These are phyloP conservation scores for Kryphioiulus occultus DNA, from an alignment of 2,888 invertebrate genomes.

Conservation along the genomic window DNA sequence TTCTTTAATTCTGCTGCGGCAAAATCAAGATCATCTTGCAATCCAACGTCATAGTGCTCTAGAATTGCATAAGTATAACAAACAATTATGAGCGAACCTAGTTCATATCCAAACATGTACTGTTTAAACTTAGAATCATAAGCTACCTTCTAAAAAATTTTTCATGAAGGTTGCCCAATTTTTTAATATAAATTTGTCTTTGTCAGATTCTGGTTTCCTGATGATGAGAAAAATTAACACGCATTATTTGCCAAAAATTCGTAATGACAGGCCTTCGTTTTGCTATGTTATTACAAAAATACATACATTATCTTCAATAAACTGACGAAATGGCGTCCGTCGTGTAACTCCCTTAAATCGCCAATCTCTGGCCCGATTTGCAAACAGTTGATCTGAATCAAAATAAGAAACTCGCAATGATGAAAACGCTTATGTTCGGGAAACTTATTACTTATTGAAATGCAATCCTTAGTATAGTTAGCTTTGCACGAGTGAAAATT, in stretches of 20 bases:
- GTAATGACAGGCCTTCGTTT: too few species aligned
- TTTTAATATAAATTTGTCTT: not conserved
- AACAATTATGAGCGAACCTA: not conserved
- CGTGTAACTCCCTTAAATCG: not conserved
- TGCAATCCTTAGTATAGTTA: too few species aligned
- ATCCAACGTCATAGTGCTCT: slow-evolving; percentile 17
- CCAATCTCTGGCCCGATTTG: not conserved
- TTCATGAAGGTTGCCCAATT: not conserved
- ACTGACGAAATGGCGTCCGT: slow-evolving; percentile 45
- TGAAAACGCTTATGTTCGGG: not conserved
- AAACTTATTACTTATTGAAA: too few species aligned
- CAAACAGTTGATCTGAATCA: slow-evolving; percentile 45
- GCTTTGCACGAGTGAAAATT: too few species aligned
- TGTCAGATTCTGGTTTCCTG: not conserved
- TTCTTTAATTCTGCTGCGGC: not conserved
- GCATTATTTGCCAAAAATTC: too few species aligned
- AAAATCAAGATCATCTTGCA: not conserved
- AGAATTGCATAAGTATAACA: not conserved
- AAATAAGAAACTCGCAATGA: not conserved
- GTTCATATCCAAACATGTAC: too few species aligned
- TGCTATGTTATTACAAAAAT: too few species aligned
- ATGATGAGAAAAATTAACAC: not conserved
- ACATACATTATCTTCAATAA: slow-evolving; percentile 38
- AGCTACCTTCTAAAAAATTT: slow-evolving; percentile 40
- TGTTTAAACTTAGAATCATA: too few species aligned